A percentile compares a stretch with the other conserved stretches of the same genome.
Conservation (phyloP, 2,797 vertebrate species). For the Liasis olivaceus region DNA sequence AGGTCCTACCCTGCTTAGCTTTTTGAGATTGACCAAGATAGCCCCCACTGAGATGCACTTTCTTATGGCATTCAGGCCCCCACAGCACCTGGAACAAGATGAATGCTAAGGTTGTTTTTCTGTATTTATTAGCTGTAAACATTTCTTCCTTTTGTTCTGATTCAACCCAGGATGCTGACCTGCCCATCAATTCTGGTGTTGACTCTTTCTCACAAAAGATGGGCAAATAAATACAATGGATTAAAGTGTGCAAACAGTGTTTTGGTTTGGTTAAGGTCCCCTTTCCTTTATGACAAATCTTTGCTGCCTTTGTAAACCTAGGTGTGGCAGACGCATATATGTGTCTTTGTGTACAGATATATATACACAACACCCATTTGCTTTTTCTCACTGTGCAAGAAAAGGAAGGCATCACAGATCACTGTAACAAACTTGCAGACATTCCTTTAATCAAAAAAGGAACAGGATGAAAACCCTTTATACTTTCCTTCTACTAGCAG, state of each 20-base stretch:
- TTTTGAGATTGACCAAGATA: neutral
- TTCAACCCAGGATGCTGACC: neutral
- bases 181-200: neutral
- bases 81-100: neutral
- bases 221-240: neutral
- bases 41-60: neutral
- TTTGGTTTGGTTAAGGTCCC: neutral
- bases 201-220: neutral
- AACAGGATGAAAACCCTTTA: neutral
- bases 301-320: constrained; percentile 9
- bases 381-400: neutral
- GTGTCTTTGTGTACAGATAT: too few relatives aligned
- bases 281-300: neutral
- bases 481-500: neutral
- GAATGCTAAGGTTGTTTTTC: neutral
- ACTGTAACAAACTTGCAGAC: neutral
- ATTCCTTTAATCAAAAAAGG: neutral
- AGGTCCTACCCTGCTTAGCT: neutral
- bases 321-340: neutral
- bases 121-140: neutral
- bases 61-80: neutral
- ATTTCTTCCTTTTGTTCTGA: neutral
- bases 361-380: neutral
- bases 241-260: neutral
- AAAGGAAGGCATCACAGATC: neutral